Evolutionary conservation across 2,797 vertebrate species (phyloP).

Genomic region (Sciurus carolinensis): DNA sequence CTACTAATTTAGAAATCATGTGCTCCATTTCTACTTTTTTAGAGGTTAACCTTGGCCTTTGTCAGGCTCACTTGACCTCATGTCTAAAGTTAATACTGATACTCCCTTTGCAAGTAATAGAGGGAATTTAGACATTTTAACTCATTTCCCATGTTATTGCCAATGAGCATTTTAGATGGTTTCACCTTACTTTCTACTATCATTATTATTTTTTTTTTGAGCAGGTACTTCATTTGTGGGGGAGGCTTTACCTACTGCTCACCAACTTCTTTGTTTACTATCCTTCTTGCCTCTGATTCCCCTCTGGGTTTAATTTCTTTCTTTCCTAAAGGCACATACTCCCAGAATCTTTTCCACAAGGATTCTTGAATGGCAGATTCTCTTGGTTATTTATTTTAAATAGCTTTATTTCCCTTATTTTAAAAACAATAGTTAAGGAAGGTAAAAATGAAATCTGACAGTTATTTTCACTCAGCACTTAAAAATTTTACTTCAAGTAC

Average conservation of each 20-base stretch:
- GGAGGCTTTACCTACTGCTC: background rate
- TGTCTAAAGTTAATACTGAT: conserved; percentile 16
- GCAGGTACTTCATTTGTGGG: background rate
- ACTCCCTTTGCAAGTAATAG: background rate
- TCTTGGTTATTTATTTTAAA: background rate
- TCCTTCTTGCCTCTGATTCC: background rate
- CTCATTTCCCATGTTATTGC: background rate
- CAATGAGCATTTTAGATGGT: background rate
- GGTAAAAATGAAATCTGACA: background rate
- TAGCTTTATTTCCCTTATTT: conserved; percentile 24
- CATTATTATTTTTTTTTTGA: background rate
- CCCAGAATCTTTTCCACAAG: background rate
- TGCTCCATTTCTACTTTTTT: conserved; percentile 34
- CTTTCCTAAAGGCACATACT: background rate
- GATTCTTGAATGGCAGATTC: background rate
- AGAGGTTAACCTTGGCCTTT: background rate
- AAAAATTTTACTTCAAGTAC: background rate
- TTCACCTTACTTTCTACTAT: background rate
- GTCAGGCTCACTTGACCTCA: background rate
- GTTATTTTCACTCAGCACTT: background rate
- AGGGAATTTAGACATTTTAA: conserved; percentile 28
- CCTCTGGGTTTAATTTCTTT: background rate
- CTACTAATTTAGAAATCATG: conserved; percentile 48
- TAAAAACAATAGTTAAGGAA: conserved; percentile 15
- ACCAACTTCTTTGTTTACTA: background rate